phyloP scores from a whole-genome alignment of 1,140 invertebrate species.

The Phocides pigmalion region DNA sequence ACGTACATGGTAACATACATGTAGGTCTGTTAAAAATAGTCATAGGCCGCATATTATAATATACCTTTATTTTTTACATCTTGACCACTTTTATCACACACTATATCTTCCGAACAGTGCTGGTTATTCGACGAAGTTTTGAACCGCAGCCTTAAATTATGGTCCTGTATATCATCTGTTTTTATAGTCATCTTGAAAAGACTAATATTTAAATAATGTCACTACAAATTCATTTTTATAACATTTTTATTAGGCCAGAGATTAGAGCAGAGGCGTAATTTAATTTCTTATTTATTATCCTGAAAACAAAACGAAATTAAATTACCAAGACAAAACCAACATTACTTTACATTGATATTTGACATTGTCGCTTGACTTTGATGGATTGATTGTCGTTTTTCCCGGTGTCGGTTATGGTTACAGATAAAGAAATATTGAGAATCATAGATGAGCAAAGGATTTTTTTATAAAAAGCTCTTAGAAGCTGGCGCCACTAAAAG shows the following conservation, averaged over 20 bases:
- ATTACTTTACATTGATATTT: too few relatives aligned
- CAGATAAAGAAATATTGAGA: too few relatives aligned
- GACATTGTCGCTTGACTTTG: too few relatives aligned
- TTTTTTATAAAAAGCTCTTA: too few relatives aligned
- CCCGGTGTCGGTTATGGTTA: too few relatives aligned
- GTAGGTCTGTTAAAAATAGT: too few relatives aligned
- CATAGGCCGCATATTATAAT: too few relatives aligned
- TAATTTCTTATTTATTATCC: background rate
- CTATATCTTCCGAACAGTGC: conserved; percentile 55
- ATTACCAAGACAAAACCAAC: too few relatives aligned
- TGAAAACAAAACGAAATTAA: background rate
- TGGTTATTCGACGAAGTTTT: conserved; percentile 66
- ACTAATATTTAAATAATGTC: background rate
- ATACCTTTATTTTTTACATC: conserved; percentile 72
- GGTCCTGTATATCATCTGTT: conserved; percentile 67
- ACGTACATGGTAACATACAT: conserved; percentile 8
- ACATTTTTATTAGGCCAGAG: background rate
- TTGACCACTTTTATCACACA: conserved; percentile 58
- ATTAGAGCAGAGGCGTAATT: background rate
- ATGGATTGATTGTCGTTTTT: too few relatives aligned
- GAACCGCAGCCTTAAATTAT: conserved; percentile 74
- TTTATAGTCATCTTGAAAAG: conserved; percentile 56
- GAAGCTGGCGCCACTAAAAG: too few relatives aligned
- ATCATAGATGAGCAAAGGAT: too few relatives aligned
- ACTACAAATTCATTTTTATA: conserved; percentile 9